Base-by-base conservation (phyloP, 2,888 invertebrate species). In the Nomada fucata region DNA sequence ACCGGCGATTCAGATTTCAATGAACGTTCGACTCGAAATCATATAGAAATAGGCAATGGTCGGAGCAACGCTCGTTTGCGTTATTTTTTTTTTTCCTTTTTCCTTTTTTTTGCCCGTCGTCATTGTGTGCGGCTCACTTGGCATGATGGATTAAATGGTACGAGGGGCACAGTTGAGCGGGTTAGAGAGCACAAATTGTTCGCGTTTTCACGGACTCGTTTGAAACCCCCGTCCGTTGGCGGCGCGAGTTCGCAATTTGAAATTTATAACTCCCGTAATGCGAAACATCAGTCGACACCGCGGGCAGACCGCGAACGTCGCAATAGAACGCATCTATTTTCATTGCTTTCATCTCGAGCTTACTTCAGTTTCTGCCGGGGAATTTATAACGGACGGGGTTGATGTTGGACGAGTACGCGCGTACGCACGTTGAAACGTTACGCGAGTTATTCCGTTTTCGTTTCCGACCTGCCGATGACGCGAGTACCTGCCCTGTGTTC, bases 1-100 rank as follows among this genome's bases (percentile, higher is more conserved):
- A 26, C 67, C 76, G 57, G 65, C 70, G 78, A 81, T 86, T 79
- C 72, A 77, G 68, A 77, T 82, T 84, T 86, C 82, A 84, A 86
- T 82, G 76, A 76, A 82, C 77, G 67, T 75, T 77, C 70, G 65
- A 52, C n/a, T 50, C 69, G 53, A 75, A 78, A 82, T 83, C 82
- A 61, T 74, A 59, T 73, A 68, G 73, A 74, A 77, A 82, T 74
- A 74, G 77, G 77, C 73, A 77, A 74, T 65, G 61, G 72, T 50
- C 79, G 64, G 67, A 50, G 68, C 55, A 73, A 50, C 53, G 70
- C 50, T 60, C 67, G 78, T 72, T 75, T 59, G 68, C 72, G 77
- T 72, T 77, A 53, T 80, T 20, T 26, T 59, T 60, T 60, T 13
- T 18, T 50, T 7, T n/a, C 15, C 2, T 60, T 1, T 13, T 18